A percentile compares a stretch with the other conserved stretches of the same genome.
Conservation (phyloP, 2,113 vertebrate species). For the Triplophysa siluroides region DNA sequence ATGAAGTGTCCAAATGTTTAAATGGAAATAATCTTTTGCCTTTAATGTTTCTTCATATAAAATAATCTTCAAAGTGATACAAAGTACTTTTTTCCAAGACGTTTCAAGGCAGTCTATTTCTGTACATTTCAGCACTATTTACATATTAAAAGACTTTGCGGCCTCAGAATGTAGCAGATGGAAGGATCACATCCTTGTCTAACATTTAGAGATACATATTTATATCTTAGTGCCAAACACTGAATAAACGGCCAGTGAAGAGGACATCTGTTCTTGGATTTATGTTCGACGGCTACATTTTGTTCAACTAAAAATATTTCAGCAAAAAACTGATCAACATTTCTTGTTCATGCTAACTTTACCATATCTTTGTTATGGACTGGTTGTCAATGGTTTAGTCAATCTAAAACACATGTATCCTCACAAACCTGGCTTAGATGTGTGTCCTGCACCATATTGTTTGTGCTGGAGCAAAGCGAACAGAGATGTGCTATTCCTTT, state of each 20-base stretch:
- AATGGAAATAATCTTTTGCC: neutral
- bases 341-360: no score
- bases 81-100: constrained; percentile 41
- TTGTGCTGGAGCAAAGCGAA: no score
- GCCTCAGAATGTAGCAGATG: neutral
- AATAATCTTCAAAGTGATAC: constrained; percentile 32
- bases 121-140: constrained; percentile 34
- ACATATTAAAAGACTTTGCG: constrained; percentile 42
- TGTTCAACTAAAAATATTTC: neutral
- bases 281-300: neutral
- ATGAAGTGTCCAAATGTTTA: no score
- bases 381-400: no score
- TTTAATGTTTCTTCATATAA: constrained; percentile 21
- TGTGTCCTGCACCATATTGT: no score
- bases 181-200: constrained; percentile 23
- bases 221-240: neutral
- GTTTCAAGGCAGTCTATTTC: constrained; percentile 31
- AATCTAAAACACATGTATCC: no score
- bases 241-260: neutral
- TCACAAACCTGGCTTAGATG: no score
- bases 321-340: no score
- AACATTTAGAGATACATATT: neutral
- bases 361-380: no score
- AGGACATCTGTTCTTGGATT: neutral
- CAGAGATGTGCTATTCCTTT: no score